These are phyloP conservation scores for Drosophila setifemur DNA, from an alignment of 1,140 invertebrate genomes.

Conservation along the genomic window DNA sequence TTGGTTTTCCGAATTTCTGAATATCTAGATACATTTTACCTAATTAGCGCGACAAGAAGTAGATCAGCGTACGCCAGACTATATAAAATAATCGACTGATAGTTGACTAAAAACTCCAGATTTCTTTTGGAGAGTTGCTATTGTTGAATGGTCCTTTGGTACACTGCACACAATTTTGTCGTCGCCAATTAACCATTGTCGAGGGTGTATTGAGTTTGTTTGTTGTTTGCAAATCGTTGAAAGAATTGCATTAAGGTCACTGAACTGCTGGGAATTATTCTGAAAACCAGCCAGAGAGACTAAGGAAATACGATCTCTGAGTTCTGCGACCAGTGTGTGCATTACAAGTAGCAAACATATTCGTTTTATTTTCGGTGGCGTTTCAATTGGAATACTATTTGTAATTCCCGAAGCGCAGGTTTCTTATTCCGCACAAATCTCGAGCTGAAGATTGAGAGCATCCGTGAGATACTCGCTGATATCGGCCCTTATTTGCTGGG, in stretches of 20 bases:
- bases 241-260: constrained; percentile 82
- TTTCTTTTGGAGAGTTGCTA: constrained; percentile 6
- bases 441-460: constrained; percentile 75
- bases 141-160: constrained; percentile 37
- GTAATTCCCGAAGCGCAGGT: constrained; percentile 52
- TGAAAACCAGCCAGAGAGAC: constrained; percentile 18
- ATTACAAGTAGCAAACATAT: constrained; percentile 82
- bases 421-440: constrained; percentile 46
- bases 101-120: constrained; percentile 17
- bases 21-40: constrained; percentile 26
- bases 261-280: constrained; percentile 16
- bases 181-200: constrained; percentile 51
- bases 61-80: constrained; percentile 61
- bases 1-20: constrained; percentile 29
- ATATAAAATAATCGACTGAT: constrained; percentile 46
- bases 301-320: constrained; percentile 17
- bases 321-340: constrained; percentile 73
- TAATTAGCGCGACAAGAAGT: constrained; percentile 25
- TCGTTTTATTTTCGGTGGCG: constrained; percentile 80
- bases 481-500: constrained; percentile 32
- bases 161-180: constrained; percentile 33
- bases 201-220: constrained; percentile 76
- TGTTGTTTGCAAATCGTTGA: constrained; percentile 81
- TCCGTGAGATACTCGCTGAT: constrained; percentile 53
- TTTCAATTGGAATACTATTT: constrained; percentile 11